A percentile compares a stretch with the other conserved stretches of the same genome.
These are phyloP conservation scores for Microcebus ravelobensis DNA, from an alignment of 2,113 vertebrate genomes.

Conservation along the genomic window DNA sequence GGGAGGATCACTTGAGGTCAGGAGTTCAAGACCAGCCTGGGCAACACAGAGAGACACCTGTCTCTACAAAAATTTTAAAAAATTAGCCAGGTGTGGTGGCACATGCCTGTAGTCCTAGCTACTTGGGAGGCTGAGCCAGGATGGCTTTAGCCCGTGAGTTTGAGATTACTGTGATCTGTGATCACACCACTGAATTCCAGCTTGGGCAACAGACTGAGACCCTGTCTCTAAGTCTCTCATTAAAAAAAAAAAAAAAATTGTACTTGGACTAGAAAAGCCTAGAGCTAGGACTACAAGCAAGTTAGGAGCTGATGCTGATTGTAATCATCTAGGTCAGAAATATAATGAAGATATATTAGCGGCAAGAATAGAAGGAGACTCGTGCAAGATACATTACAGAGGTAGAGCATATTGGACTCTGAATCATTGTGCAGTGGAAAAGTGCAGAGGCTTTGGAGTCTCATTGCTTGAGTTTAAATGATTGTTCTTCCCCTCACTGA, in stretches of 20 bases:
- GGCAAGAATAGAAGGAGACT: not conserved
- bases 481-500: not conserved
- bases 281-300: not conserved
- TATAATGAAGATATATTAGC: not conserved
- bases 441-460: not conserved
- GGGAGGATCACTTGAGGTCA: no score
- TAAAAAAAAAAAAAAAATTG: not conserved
- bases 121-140: no score
- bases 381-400: not conserved
- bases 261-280: not conserved
- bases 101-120: no score
- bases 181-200: no score
- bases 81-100: no score
- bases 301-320: not conserved
- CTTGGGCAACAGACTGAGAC: no score
- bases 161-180: no score
- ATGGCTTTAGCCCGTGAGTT: no score
- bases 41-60: no score
- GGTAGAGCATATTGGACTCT: not conserved
- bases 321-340: not conserved
- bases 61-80: no score
- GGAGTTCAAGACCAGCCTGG: no score
- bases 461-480: not conserved
- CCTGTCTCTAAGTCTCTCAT: no score
- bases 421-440: not conserved